Conservation (phyloP, 2,113 vertebrate species). For the Hydrochoerus hydrochaeris region DNA sequence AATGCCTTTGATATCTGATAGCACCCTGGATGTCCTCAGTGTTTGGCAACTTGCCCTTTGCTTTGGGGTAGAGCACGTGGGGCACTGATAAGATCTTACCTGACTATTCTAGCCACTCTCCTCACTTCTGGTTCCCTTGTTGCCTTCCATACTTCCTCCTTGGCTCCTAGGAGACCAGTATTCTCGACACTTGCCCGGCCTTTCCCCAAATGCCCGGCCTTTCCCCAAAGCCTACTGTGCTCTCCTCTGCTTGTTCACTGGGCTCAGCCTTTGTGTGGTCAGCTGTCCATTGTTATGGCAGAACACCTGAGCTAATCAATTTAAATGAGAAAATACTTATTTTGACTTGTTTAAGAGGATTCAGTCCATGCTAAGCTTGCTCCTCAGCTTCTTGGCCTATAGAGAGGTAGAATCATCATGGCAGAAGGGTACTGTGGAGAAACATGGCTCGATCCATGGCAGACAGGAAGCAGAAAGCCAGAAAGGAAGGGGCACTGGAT, state of each 20-base stretch:
- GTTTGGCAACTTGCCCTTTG: too few relatives aligned
- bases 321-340: not conserved
- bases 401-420: not conserved
- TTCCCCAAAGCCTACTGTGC: not conserved
- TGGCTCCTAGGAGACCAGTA: accelerated
- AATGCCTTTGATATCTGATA: accelerated
- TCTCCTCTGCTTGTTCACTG: not conserved
- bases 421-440: not conserved
- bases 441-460: not conserved
- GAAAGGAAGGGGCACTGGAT: not conserved
- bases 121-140: accelerated
- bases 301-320: not conserved
- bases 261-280: not conserved
- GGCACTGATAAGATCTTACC: accelerated
- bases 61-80: too few relatives aligned
- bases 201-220: too few relatives aligned
- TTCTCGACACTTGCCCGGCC: not conserved
- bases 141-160: not conserved
- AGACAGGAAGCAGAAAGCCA: not conserved
- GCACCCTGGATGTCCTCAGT: accelerated
- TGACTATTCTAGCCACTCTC: accelerated
- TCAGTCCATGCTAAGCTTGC: not conserved
- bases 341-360: not conserved
- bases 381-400: not conserved
- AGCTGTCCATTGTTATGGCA: not conserved